These are phyloP conservation scores for Umimayanthus kanabou DNA, from an alignment of 92 coral and sea anemone genomes.

Conservation along the genomic window DNA sequence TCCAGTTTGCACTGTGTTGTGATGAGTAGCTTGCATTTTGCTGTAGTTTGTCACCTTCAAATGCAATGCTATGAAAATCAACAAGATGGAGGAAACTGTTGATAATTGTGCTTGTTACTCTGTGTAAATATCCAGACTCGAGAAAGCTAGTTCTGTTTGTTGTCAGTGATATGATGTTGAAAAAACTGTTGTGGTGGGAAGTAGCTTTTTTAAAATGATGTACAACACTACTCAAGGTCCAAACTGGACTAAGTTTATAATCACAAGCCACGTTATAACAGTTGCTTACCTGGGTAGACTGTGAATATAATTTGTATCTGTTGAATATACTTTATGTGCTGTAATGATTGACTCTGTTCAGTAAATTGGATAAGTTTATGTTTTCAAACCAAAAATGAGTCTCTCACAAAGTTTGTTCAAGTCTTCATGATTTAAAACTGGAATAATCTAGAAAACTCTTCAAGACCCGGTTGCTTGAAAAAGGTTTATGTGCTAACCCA, in stretches of 20 bases:
- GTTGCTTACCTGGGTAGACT: too few relatives aligned
- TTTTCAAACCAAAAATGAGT: neutral
- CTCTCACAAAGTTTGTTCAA: too few relatives aligned
- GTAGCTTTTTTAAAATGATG: too few relatives aligned
- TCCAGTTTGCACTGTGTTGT: neutral
- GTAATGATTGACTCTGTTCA: neutral
- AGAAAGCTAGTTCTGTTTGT: neutral
- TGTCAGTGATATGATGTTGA: neutral
- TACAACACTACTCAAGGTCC: too few relatives aligned
- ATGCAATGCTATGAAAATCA: neutral
- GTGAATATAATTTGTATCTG: too few relatives aligned
- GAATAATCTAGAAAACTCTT: neutral
- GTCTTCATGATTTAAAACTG: neutral
- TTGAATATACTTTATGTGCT: neutral
- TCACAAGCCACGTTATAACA: too few relatives aligned
- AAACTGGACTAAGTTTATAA: too few relatives aligned
- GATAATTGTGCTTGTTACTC: neutral
- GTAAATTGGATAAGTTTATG: neutral
- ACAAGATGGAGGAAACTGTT: neutral
- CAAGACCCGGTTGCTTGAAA: neutral
- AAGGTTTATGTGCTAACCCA: too few relatives aligned
- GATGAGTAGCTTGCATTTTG: neutral
- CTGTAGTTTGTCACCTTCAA: neutral
- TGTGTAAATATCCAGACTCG: slow-evolving; percentile 5
- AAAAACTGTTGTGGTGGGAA: neutral